Evolutionary conservation across 2,113 vertebrate genomes (phyloP), one percentile per base, ranked within the genome.

Genomic region (Bubo scandiacus): DNA sequence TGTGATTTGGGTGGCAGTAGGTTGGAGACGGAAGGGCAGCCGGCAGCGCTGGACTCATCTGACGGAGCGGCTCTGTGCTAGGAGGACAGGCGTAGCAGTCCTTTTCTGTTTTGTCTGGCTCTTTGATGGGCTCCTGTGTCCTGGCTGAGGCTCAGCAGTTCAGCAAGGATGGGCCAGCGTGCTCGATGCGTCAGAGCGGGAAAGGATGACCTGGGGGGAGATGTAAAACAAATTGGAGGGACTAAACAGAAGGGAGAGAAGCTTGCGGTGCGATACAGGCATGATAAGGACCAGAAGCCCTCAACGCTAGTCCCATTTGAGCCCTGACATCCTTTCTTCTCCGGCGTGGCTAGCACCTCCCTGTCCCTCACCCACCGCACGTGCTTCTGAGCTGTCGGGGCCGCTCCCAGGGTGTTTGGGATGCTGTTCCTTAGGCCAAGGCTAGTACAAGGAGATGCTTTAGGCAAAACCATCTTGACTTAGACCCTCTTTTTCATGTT

Each of bases 31-130:
- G 27, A 72, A 30, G 68, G 36, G 52, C 42, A 27, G 42, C 9
- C 0, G 4, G 30, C 36, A 16, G 54, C 1, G 1, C 5, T 11
- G 71, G 74, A 14, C 18, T 27, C 16, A 1, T 10, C 42, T 2
- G 49, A 27, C 9, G 49, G 57, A 78, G 57, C n/a, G 3, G 57
- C 59, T 67, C 54, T 11, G 20, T n/a, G n/a, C 57, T 58, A 5
- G 51, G 59, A 54, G 21, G 54, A 51, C 3, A 3, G 2, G 2
- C 2, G 51, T 5, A 61, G 7, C 2, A 2, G 15, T 26, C n/a
- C n/a, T 81, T 43, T 49, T 36, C 7, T 4, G 3, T 38, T 26
- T 5, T 1, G 1, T 40, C 40, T 5, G 20, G 20, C 42, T 55
- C 23, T n/a, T 6, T 15, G 27, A 7, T 25, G 68, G 82, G 38